Evolutionary conservation across 1,140 invertebrate genomes (phyloP).

Genomic region (Uloborus diversus): DNA sequence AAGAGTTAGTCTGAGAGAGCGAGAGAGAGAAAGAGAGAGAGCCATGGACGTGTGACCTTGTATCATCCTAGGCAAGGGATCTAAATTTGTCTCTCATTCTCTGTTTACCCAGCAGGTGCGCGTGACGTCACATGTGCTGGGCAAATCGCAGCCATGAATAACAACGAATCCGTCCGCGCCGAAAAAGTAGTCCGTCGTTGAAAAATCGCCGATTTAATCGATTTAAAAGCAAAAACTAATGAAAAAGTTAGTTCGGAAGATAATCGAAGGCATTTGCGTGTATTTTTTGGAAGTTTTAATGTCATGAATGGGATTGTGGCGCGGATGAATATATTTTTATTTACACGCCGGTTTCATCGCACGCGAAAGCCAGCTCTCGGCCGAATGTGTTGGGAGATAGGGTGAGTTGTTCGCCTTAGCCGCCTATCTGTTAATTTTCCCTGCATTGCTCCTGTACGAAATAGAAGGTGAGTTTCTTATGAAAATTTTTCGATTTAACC

Average conservation of each 20-base stretch:
- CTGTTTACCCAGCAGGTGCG: slow-evolving; percentile 55
- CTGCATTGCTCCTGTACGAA: slow-evolving; percentile 2
- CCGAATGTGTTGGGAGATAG: background rate
- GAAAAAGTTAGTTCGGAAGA: slow-evolving; percentile 15
- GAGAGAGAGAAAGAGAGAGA: slow-evolving; percentile 39
- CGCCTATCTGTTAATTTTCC: slow-evolving; percentile 5
- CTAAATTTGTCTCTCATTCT: slow-evolving; percentile 55
- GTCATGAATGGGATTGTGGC: background rate
- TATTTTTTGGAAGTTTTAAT: too few relatives aligned
- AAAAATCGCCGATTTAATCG: background rate
- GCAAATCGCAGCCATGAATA: slow-evolving; percentile 26
- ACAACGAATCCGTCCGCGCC: slow-evolving; percentile 36
- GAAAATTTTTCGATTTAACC: background rate
- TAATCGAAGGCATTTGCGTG: too few relatives aligned
- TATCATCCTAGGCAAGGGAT: slow-evolving; percentile 49
- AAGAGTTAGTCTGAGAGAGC: slow-evolving; percentile 16
- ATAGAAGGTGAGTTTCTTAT: slow-evolving; percentile 21
- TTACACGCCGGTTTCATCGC: slow-evolving; percentile 48
- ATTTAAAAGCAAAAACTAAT: background rate
- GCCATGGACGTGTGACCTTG: slow-evolving; percentile 36
- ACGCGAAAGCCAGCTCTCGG: slow-evolving; percentile 27
- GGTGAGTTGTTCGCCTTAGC: slow-evolving; percentile 14
- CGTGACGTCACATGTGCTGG: slow-evolving; percentile 42
- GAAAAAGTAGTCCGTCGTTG: background rate
- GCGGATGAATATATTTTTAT: slow-evolving; percentile 52